Evolutionary conservation across 2,888 invertebrate species (phyloP).

Genomic region (Lissonota sp.): DNA sequence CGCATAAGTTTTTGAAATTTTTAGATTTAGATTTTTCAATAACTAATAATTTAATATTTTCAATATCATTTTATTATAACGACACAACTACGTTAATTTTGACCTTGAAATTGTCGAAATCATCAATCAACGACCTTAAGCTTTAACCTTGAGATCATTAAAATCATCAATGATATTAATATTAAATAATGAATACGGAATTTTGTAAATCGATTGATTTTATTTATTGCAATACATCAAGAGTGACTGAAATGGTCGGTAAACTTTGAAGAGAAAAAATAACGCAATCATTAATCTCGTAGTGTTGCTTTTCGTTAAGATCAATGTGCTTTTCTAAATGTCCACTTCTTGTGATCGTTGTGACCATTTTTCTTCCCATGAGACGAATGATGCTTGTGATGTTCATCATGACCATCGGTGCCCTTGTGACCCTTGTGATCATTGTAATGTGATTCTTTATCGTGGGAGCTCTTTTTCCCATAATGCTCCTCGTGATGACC

Average conservation of each 20-base stretch:
- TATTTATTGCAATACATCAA: not conserved
- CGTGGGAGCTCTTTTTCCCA: slow-evolving; percentile 89
- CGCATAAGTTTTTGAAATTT: too few species aligned
- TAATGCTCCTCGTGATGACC: slow-evolving; percentile 89
- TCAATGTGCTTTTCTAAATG: slow-evolving; percentile 80
- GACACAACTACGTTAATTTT: too few species aligned
- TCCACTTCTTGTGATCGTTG: slow-evolving; percentile 85
- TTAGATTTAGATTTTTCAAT: too few species aligned
- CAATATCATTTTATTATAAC: too few species aligned
- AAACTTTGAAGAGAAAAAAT: not conserved
- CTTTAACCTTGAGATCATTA: too few species aligned
- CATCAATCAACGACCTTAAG: too few species aligned
- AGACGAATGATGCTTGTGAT: slow-evolving; percentile 86
- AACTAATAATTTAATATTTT: too few species aligned
- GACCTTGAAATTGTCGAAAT: too few species aligned
- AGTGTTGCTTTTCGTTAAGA: slow-evolving; percentile 53
- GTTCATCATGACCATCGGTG: slow-evolving; percentile 87
- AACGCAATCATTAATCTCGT: slow-evolving; percentile 81
- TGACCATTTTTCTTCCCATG: slow-evolving; percentile 87
- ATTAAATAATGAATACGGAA: too few species aligned
- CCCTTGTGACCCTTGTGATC: slow-evolving; percentile 88
- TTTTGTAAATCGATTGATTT: not conserved
- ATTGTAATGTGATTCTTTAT: slow-evolving; percentile 88
- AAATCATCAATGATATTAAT: too few species aligned
- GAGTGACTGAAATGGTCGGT: not conserved